phyloP scores from a whole-genome alignment of 2,113 vertebrate genomes.

The Syngnathus typhle region DNA sequence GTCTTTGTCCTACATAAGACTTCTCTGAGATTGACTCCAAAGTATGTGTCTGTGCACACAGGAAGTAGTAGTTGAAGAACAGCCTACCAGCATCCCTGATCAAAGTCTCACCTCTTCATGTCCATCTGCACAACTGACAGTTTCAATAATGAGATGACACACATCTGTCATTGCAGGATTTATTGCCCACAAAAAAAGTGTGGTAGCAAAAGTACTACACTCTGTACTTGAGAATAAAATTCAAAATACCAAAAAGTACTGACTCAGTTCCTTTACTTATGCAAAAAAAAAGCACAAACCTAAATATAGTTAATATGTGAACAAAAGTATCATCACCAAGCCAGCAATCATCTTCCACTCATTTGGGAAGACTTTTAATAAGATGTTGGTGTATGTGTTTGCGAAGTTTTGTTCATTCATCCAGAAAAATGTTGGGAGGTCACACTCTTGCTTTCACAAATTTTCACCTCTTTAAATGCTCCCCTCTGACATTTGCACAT shows the following conservation, averaged over 20 bases:
- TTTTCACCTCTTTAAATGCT: constrained; percentile 4
- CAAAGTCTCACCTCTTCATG: constrained; percentile 32
- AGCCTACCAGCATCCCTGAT: constrained; percentile 47
- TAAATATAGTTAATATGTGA: not conserved
- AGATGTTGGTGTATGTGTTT: not conserved
- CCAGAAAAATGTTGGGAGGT: not conserved
- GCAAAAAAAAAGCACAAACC: no score
- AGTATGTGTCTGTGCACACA: constrained; percentile 32
- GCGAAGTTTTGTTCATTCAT: not conserved
- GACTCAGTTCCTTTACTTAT: not conserved
- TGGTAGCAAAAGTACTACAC: not conserved
- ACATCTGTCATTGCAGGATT: constrained; percentile 15
- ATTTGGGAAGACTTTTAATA: not conserved
- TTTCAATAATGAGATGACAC: constrained; percentile 57
- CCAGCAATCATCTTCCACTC: not conserved
- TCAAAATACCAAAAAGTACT: not conserved
- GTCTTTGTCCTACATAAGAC: constrained; percentile 65
- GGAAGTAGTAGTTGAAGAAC: constrained; percentile 48
- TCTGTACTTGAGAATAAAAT: not conserved
- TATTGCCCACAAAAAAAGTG: not conserved
- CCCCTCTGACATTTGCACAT: constrained; percentile 8
- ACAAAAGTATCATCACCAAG: not conserved
- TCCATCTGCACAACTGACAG: constrained; percentile 40
- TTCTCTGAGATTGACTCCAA: constrained; percentile 45
- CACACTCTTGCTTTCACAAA: constrained; percentile 7